Evolutionary conservation across 2,113 vertebrate genomes (phyloP), one percentile per base, ranked within the genome.

Genomic region (Channa argus): DNA sequence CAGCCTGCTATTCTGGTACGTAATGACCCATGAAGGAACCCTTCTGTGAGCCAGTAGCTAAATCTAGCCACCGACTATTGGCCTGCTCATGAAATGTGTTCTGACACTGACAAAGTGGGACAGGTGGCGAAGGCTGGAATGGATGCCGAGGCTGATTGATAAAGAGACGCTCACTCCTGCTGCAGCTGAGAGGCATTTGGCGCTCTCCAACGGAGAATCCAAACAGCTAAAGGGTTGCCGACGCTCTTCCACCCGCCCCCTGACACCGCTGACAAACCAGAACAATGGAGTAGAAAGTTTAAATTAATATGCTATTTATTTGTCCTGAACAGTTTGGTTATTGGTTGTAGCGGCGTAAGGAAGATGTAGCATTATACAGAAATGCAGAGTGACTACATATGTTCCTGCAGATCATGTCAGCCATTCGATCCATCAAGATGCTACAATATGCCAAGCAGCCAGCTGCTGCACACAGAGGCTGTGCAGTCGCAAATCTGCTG

Each of bases 91-190:
- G 65, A 86, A 66, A 88, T 79, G 76, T 41, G 89, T 71, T 77
- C 46, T 52, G 94, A 95, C 86, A 70, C 91, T 97, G 95, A 97
- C 91, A 68, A 92, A 95, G 86, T 85, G 82, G 92, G 93, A 91
- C 95, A 96, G 96, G 94, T 96, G 96, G 94, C 88, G 54, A 74
- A 89, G 91, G 91, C 94, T 92, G 94, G 92, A 95, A 61, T 11
- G 82, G 88, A 87, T 84, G 93, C 91, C 88, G 88, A 85, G 15
- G 84, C 73, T 92, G 94, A 95, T 89, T 86, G 95, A 96, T 95
- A 82, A 86, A 87, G 84, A 80, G 78, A 44, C 47, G 41, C 65
- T 72, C 14, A 6, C 61, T 36, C 61, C 61, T 15, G 58, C 65
- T 36, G 37, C 60, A 14, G 70, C 72, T 8, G 56, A 45, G 60